Conservation (phyloP, 1,140 invertebrate genomes). For the Arctopsyche grandis region DNA sequence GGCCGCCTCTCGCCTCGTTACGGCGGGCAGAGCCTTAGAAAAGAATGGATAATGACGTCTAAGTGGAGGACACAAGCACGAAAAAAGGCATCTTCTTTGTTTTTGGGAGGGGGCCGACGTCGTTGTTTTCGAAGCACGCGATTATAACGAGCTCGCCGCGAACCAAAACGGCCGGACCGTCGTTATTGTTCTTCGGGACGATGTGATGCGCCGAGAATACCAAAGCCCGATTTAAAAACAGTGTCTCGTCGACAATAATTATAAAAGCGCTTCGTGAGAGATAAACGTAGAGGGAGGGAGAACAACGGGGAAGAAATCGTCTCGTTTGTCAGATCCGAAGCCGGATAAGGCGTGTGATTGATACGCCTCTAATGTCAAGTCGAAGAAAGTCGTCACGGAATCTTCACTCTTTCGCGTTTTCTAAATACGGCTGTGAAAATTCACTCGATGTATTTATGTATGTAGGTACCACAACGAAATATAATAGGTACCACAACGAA, state of each 20-base stretch:
- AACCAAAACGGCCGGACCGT: neutral
- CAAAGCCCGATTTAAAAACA: neutral
- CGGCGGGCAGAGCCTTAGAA: conserved; percentile 25
- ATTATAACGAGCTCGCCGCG: conserved; percentile 20
- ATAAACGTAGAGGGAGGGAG: no score
- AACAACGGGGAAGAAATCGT: no score
- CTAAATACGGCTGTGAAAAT: no score
- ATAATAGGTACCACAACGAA: no score
- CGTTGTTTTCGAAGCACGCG: conserved; percentile 34
- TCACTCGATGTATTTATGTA: no score
- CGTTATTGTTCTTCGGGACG: neutral
- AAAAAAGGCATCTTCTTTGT: conserved; percentile 32
- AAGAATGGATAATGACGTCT: conserved; percentile 37
- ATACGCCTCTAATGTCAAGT: conserved; percentile 23
- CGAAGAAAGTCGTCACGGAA: conserved; percentile 21
- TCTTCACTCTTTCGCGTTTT: neutral
- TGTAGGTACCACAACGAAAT: no score
- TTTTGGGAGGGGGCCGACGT: conserved; percentile 11
- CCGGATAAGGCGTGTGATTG: conserved; percentile 9
- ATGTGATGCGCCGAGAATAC: conserved; percentile 1
- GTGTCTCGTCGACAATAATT: neutral
- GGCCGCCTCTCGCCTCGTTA: conserved; percentile 20
- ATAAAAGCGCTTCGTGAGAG: neutral
- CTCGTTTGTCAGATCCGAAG: no score
- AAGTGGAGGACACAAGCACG: conserved; percentile 31